Conservation (phyloP, 1,140 invertebrate genomes). For the Anthonomus grandis region DNA sequence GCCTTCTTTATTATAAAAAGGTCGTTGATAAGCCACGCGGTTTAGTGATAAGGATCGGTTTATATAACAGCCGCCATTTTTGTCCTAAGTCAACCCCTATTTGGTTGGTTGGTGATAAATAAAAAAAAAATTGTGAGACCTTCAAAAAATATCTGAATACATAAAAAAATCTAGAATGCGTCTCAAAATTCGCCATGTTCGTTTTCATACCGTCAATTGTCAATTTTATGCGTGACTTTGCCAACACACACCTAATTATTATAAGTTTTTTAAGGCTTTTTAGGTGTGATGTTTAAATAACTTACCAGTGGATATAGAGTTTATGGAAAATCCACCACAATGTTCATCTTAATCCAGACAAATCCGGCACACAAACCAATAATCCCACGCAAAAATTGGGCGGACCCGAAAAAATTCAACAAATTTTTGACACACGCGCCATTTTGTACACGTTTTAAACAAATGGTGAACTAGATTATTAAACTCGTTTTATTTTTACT, state of each 20-base stretch:
- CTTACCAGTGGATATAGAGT: no score
- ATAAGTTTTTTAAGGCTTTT: no score
- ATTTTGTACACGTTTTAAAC: conserved; percentile 16
- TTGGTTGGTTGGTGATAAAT: no score
- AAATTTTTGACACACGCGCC: conserved; percentile 17
- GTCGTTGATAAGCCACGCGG: no score
- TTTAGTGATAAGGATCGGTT: no score
- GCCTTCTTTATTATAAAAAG: no score
- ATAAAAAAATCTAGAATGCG: not conserved
- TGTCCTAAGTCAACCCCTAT: conserved; percentile 1
- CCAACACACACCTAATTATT: conserved; percentile 6
- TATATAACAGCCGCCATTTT: no score
- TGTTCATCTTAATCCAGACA: conserved; percentile 11
- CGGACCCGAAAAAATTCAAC: conserved; percentile 1
- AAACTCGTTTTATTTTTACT: no score
- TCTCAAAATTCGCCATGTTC: conserved; percentile 13
- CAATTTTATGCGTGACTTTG: conserved; percentile 10
- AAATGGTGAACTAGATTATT: not conserved
- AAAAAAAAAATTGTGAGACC: no score
- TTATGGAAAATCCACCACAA: conserved; percentile 4
- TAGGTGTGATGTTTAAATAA: no score
- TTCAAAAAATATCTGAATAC: not conserved
- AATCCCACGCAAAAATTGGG: conserved; percentile 4
- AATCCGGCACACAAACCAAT: conserved; percentile 9
- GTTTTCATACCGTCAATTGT: conserved; percentile 5